Conservation (phyloP, 2,797 vertebrate species). For the Myiotriccus ornatus region DNA sequence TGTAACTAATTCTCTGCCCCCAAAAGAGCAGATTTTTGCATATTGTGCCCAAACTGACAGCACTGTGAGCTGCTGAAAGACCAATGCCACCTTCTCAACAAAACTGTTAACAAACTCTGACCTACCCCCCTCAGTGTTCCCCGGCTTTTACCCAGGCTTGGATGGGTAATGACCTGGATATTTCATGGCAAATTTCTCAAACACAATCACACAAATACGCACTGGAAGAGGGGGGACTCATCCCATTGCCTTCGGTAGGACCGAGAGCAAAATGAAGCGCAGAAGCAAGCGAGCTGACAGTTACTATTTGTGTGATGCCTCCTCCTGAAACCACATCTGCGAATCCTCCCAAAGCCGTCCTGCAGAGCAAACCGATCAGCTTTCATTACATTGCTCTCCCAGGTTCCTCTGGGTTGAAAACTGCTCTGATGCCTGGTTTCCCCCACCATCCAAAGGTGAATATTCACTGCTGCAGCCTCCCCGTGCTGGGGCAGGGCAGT, state of each 20-base stretch:
- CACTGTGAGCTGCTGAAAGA: background rate
- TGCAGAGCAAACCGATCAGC: conserved; percentile 9
- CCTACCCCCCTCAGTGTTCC: background rate
- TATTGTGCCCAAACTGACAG: background rate
- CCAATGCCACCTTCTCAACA: background rate
- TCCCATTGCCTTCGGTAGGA: background rate
- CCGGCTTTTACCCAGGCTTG: background rate
- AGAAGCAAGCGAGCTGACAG: conserved; percentile 16
- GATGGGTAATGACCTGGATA: conserved; percentile 5
- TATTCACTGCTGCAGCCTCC: background rate
- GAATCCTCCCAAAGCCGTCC: background rate
- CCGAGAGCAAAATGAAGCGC: background rate
- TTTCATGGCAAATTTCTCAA: conserved; percentile 31
- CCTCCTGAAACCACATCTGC: background rate
- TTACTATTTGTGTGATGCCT: conserved; percentile 18
- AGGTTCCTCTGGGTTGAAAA: background rate
- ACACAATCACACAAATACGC: background rate
- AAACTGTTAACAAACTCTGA: background rate
- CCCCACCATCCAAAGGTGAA: background rate
- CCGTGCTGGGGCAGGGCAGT: background rate
- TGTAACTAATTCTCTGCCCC: background rate
- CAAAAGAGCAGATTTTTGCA: conserved; percentile 4
- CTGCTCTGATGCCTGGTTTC: background rate
- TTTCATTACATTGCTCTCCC: background rate
- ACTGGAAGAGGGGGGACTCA: background rate